Percentiles rank a stretch among this genome's conserved stretches.
These are phyloP conservation scores for Heterocephalus glaber DNA, from an alignment of 2,113 vertebrate species.

Conservation along the genomic window DNA sequence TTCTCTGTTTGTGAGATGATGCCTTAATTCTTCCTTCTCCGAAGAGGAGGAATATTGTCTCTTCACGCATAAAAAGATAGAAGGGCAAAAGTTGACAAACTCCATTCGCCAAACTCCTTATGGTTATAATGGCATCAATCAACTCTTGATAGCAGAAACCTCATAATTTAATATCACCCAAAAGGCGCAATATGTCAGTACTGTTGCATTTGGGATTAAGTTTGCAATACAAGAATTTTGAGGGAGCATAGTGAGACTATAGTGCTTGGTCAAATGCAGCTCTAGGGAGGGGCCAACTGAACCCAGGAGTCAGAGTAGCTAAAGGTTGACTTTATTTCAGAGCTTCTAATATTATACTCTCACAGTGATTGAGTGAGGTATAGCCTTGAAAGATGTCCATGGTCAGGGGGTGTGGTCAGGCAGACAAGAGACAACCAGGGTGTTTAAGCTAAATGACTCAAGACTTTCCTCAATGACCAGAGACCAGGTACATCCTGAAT, in stretches of 20 bases:
- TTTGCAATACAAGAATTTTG: neutral
- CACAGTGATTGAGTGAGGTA: neutral
- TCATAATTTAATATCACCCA: neutral
- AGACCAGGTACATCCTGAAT: neutral
- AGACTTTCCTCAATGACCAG: neutral
- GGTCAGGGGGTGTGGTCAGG: neutral
- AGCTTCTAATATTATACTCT: neutral
- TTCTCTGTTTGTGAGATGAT: neutral
- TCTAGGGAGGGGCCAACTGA: neutral
- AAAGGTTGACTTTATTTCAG: neutral
- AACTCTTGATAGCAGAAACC: neutral
- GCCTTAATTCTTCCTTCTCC: neutral
- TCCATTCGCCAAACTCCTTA: neutral
- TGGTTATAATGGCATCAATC: neutral
- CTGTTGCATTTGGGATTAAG: neutral
- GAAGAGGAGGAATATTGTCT: neutral
- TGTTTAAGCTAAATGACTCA: neutral
- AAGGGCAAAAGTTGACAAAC: neutral
- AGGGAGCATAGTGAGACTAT: neutral
- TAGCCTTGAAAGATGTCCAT: neutral
- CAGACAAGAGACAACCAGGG: neutral
- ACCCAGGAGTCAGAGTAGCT: neutral
- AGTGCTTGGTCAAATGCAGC: neutral
- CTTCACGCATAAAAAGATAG: neutral
- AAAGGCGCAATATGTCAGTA: neutral